Evolutionary conservation across 2,797 vertebrate genomes (phyloP), one percentile per base, ranked within the genome.

Genomic region (Acrossocheilus wenchowensis): DNA sequence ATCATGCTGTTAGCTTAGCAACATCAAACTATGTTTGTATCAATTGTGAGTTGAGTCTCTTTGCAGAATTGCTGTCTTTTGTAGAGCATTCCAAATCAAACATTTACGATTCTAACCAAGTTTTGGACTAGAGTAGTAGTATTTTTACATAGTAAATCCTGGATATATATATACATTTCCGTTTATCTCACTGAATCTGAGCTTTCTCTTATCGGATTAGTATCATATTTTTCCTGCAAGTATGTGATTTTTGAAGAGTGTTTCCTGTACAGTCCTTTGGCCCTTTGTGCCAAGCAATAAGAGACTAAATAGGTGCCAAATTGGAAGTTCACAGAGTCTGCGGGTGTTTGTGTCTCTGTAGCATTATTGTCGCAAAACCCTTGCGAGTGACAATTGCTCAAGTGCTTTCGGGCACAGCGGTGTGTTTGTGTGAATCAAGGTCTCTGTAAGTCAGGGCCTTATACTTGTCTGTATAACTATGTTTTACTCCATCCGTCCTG

Each of bases 401-500:
- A 84, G 60, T 68, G 43, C 73, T 84, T 78, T 43, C 2, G 11
- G 62, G 34, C 83, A 41, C 60, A 78, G 36, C 2, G 2, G 52
- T 50, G n/a, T 7, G 45, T 66, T 78, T 41, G 34, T 68, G 73
- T 78, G 60, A 78, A 41, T 50, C n/a, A 62, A 60, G 39, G 69
- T 60, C 50, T 73, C 50, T 74, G 23, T 82, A 36, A 41, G 19
- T 83, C 72, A 77, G 45, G 45, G 60, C 72, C 14, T 39, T 39
- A 7, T n/a, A 41, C 74, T 50, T 17, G 14, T 85, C 62, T 26
- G 73, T 23, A 26, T 41, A 17, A 57, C 45, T 34, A 50, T 57
- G 73, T 57, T 79, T n/a, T 66, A 71, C 62, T 84, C 45, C 75
- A 78, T 43, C 34, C 64, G 17, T 81, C 54, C 84, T 80, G 52